Conservation (phyloP, 2,888 invertebrate species). For the Pomacea canaliculata region DNA sequence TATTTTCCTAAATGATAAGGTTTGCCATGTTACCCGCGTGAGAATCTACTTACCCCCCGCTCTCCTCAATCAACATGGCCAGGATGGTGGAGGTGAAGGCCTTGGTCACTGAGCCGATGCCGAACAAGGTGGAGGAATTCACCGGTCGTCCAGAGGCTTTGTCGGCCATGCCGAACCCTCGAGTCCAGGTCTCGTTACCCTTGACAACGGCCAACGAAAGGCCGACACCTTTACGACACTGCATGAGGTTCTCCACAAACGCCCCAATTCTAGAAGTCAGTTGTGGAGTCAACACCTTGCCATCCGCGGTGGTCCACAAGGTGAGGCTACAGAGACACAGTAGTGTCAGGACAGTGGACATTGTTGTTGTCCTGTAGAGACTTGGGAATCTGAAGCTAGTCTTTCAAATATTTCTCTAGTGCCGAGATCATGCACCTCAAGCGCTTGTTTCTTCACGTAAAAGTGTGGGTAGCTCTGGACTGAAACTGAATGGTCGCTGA, state of each 20-base stretch:
- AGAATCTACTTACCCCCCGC: background rate
- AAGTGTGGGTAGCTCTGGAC: too few relatives aligned
- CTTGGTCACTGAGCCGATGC: slow-evolving; percentile 42
- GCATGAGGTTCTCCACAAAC: slow-evolving; percentile 30
- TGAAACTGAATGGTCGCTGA: too few relatives aligned
- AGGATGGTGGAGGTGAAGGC: slow-evolving; percentile 42
- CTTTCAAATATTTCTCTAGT: too few relatives aligned
- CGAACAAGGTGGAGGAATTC: slow-evolving; percentile 35
- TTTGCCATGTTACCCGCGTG: too few relatives aligned
- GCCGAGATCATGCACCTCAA: too few relatives aligned
- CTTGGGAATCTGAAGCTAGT: too few relatives aligned
- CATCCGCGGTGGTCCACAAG: background rate
- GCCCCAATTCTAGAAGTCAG: slow-evolving; percentile 5
- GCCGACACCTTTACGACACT: slow-evolving; percentile 44
- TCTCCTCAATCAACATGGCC: slow-evolving; percentile 35
- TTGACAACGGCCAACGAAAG: slow-evolving; percentile 49
- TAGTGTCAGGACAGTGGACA: too few relatives aligned
- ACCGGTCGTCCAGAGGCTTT: slow-evolving; percentile 26
- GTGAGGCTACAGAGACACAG: too few relatives aligned
- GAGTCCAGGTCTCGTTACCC: slow-evolving; percentile 40
- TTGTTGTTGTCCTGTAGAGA: too few relatives aligned
- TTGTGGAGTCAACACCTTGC: slow-evolving; percentile 17
- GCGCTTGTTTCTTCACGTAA: too few relatives aligned
- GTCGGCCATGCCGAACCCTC: slow-evolving; percentile 42
- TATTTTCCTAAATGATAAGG: too few relatives aligned